Base-by-base conservation (phyloP, 2,888 invertebrate species). In the Daptonema setosum region DNA sequence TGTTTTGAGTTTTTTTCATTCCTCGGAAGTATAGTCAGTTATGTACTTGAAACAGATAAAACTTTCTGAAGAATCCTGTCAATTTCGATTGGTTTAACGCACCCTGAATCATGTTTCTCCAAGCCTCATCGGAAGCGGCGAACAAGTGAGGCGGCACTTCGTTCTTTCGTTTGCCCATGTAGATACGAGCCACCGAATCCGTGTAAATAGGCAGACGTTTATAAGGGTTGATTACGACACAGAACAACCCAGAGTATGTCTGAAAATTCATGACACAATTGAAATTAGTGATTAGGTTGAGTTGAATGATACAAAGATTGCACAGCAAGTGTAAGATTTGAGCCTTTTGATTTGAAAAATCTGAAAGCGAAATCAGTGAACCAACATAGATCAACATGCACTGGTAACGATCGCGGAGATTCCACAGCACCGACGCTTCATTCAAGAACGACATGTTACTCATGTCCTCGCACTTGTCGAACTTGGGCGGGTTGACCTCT, bases 131-230 rank as follows among this genome's bases (percentile, higher is more conserved):
- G 80, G 93, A 88, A 78, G 95, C 87, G 77, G 93, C 90, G 78
- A 95, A 95, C 77, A 95, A 84, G 78, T 95, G 95, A 68, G 95
- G 95, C 71, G 95, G 95, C 72, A 95, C 90, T 80, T 95, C 95
- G 79, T 83, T 87, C 79, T 90, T 86, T 80, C 93, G 85, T 80
- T 87, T 91, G 77, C 91, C 91, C 78, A 88, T 83, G 84, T 91
- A 95, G 75, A 91, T 80, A 78, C 82, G 83, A 75, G 93, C 88
- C 73, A 88, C 87, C 78, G 87, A 82, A 75, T 80, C 79, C 70
- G 59, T 58, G 54, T 59, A 59, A 29, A 59, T 58, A 2, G 59
- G 59, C 56, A 59, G 53, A 14, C 59, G 59, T 30, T 59, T 59
- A 55, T 59, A 59, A 2, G 59, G 59, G 29, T 57, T 59, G 57